phyloP scores from a whole-genome alignment of 2,113 vertebrate species.

The Grammomys dolichurus region DNA sequence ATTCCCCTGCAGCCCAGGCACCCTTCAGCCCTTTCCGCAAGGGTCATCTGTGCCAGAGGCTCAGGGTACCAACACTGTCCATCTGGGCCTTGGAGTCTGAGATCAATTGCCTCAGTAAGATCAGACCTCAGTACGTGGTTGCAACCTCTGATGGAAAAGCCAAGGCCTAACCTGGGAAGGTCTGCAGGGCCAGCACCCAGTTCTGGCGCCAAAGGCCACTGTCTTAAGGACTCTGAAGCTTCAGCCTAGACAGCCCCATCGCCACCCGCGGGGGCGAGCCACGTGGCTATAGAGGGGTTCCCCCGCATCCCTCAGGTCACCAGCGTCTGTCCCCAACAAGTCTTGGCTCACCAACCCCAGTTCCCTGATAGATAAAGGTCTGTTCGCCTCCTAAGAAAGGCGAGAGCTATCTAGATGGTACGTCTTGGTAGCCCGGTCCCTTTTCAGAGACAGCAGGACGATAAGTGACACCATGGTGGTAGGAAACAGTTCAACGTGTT shows the following conservation, averaged over 20 bases:
- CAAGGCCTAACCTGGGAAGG: background rate
- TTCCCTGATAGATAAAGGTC: background rate
- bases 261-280: background rate
- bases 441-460: background rate
- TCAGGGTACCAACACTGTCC: background rate
- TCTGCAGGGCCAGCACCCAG: background rate
- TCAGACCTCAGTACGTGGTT: background rate
- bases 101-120: too few relatives aligned
- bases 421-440: background rate
- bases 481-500: background rate
- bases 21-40: background rate
- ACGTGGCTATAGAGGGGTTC: background rate
- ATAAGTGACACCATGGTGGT: background rate
- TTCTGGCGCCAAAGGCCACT: background rate
- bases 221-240: background rate
- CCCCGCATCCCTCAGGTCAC: too few relatives aligned
- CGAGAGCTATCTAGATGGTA: background rate
- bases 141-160: background rate
- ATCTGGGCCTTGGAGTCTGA: background rate
- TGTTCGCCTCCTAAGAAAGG: background rate
- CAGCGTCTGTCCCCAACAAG: background rate
- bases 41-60: background rate
- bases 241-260: background rate
- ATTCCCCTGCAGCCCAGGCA: background rate
- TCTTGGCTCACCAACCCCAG: background rate